phyloP scores from a whole-genome alignment of 1,140 invertebrate genomes.

The Caenorhabditis latens region DNA sequence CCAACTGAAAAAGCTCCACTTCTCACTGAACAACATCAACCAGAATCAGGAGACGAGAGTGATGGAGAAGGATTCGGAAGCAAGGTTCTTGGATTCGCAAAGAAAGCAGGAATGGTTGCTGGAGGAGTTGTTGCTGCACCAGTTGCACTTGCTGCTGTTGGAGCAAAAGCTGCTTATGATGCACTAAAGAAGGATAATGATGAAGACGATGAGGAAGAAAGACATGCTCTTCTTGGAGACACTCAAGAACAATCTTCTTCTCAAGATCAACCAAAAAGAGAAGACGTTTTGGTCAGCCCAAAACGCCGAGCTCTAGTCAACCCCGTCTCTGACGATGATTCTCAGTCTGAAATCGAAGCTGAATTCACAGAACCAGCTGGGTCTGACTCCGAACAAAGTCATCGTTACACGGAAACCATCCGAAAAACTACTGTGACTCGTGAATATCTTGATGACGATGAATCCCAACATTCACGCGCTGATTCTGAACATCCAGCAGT shows the following conservation, averaged over 20 bases:
- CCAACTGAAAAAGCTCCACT: slow-evolving; percentile 8
- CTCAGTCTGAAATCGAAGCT: not conserved
- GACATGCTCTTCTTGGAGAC: not conserved
- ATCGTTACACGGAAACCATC: not conserved
- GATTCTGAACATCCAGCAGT: not conserved
- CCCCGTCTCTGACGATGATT: not conserved
- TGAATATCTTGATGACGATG: slow-evolving; percentile 30
- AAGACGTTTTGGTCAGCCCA: not conserved
- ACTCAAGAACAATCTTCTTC: not conserved
- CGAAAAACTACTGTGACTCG: slow-evolving; percentile 19
- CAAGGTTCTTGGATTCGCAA: slow-evolving; percentile 61
- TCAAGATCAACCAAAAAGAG: not conserved
- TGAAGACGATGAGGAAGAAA: not conserved
- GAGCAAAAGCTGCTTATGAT: slow-evolving; percentile 61
- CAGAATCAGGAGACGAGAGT: slow-evolving; percentile 25
- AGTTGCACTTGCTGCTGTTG: slow-evolving; percentile 62
- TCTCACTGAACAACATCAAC: slow-evolving; percentile 28
- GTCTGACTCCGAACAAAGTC: not conserved
- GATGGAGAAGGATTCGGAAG: slow-evolving; percentile 53
- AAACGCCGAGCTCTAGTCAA: not conserved
- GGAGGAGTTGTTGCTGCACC: slow-evolving; percentile 64
- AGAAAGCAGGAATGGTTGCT: slow-evolving; percentile 61
- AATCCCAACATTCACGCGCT: not conserved
- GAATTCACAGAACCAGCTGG: not conserved
- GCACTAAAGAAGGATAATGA: slow-evolving; percentile 56